Evolutionary conservation across 2,797 vertebrate genomes (phyloP).

Genomic region (Lagorchestes hirsutus): DNA sequence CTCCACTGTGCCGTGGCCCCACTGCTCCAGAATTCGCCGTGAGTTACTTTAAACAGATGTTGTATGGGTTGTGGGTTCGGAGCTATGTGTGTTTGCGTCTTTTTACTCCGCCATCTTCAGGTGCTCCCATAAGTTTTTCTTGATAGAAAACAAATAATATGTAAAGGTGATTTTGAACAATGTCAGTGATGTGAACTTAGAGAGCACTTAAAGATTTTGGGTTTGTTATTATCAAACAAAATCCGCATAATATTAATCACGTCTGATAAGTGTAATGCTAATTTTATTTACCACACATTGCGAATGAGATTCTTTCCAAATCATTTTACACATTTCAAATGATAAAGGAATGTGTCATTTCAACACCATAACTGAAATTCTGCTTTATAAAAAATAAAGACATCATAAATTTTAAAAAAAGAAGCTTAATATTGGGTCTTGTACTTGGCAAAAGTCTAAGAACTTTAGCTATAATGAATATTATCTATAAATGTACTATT

Average conservation of each 20-base stretch:
- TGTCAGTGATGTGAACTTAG: background rate
- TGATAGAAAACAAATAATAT: background rate
- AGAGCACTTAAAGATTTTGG: background rate
- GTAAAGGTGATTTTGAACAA: background rate
- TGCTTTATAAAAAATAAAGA: constrained; percentile 49
- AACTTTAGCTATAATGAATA: background rate
- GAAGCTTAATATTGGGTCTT: background rate
- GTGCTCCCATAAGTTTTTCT: background rate
- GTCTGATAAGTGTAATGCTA: background rate
- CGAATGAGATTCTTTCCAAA: constrained; percentile 34
- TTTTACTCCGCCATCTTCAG: too few relatives aligned
- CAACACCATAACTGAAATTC: constrained; percentile 18
- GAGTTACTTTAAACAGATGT: too few relatives aligned
- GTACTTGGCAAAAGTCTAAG: background rate
- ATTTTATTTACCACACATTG: background rate
- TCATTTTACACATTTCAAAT: constrained; percentile 35
- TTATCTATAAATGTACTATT: background rate
- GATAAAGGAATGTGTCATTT: constrained; percentile 47
- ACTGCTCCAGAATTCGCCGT: too few relatives aligned
- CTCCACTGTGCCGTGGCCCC: too few relatives aligned
- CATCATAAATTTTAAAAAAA: constrained; percentile 71
- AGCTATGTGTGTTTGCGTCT: too few relatives aligned
- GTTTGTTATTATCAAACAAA: background rate
- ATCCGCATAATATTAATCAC: background rate
- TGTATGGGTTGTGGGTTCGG: too few relatives aligned